Base-by-base conservation (phyloP, 2,888 invertebrate species). In the Caenorhabditis japonica region DNA sequence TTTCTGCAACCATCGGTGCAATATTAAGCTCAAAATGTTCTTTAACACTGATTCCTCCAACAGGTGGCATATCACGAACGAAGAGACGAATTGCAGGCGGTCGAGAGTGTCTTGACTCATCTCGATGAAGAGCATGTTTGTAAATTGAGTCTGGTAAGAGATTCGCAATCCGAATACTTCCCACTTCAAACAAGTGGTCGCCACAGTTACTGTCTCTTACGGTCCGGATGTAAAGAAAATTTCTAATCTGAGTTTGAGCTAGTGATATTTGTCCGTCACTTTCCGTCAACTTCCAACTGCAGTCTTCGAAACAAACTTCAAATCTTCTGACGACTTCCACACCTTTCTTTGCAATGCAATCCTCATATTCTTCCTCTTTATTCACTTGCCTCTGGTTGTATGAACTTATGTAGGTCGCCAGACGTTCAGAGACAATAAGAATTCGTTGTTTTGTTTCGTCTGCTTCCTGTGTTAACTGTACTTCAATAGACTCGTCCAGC, bases 41-140 rank as follows among this genome's bases (percentile, higher is more conserved):
- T 88, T 97, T 99, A 13, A 99, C 95, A 0, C 95, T 94, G 82
- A 99, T 99, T 2, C 99, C 99, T n/a, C 96, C 97, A 5, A 97
- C 97, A 0, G 95, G 82, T 7, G 84, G 69, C 88, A 96, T 46
- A 95, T 97, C 97, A 70, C 96, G 91, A 83, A 97, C 97, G 89
- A 96, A 94, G 47, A 99, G 93, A 76, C 97, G 91, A 77, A 99
- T 89, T 19, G 96, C 94, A 86, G 95, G 92, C 89, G 94, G 94
- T 38, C 94, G 92, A 70, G 95, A 95, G 27, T 62, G 60, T 17
- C 61, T n/a, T 21, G 61, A 51, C 23, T 74, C 74, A 33, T 74
- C 74, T 21, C 68, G 38, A 39, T 76, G 76, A 10, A 73, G 66
- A 8, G 81, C 74, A 43, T 79, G 73, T 33, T 62, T 75, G 89